These are phyloP conservation scores for Trachelus iudaicus DNA, from an alignment of 2,888 invertebrate genomes.

Conservation along the genomic window DNA sequence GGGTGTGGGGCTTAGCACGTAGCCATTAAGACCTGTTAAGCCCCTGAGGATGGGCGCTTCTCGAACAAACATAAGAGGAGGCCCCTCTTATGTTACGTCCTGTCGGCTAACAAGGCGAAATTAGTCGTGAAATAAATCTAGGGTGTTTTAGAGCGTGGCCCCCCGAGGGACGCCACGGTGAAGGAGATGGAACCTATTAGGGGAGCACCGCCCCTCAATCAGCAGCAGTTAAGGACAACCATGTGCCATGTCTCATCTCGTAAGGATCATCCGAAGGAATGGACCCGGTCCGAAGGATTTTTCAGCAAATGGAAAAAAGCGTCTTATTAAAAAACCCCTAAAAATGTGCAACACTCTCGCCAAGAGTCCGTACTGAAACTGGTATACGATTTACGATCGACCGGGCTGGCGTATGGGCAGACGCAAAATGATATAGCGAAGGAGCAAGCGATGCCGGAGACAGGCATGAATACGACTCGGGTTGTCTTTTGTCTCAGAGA, in stretches of 20 bases:
- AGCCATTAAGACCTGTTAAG: constrained; percentile 38
- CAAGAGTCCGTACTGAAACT: not conserved
- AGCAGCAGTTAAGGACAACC: constrained; percentile 37
- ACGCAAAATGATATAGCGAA: not conserved
- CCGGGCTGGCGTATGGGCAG: not conserved
- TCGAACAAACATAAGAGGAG: constrained; percentile 6
- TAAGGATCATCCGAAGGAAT: not conserved
- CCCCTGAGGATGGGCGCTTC: constrained; percentile 3
- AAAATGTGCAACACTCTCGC: not conserved
- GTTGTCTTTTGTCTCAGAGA: constrained; percentile 46
- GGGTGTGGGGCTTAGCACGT: constrained; percentile 36
- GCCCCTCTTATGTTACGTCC: constrained; percentile 27
- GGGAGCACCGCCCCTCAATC: constrained; percentile 47
- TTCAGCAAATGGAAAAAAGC: not conserved
- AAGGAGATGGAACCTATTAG: constrained; percentile 46
- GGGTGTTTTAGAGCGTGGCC: constrained; percentile 22
- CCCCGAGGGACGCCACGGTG: constrained; percentile 18
- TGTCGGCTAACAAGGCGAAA: constrained; percentile 53
- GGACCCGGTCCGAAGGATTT: not conserved
- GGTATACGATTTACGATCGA: not conserved
- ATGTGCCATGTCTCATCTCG: constrained; percentile 20
- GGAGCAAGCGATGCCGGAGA: not conserved
- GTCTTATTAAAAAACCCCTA: not conserved
- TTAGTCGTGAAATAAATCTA: constrained; percentile 54
- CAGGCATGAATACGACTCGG: constrained; percentile 18